Evolutionary conservation across 2,888 invertebrate species (phyloP).

Genomic region (Meiosimyza decipiens): DNA sequence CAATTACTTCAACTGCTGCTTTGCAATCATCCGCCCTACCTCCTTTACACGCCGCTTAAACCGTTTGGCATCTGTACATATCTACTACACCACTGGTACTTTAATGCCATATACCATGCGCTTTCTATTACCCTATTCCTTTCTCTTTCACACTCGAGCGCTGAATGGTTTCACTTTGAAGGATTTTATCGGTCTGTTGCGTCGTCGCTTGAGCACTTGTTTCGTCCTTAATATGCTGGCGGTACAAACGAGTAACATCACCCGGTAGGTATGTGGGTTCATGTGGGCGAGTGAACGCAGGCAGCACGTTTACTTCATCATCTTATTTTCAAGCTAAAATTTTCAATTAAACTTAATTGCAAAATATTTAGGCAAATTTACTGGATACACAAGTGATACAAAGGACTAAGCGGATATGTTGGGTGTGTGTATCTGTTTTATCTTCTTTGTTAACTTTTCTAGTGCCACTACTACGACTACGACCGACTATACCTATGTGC

Average conservation of each 20-base stretch:
- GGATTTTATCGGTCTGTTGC: conserved; percentile 25
- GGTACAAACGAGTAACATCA: background rate
- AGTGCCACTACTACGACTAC: background rate
- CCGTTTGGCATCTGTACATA: background rate
- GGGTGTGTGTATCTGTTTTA: background rate
- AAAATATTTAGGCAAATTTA: conserved; percentile 42
- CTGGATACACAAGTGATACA: background rate
- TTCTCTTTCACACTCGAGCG: background rate
- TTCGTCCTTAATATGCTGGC: background rate
- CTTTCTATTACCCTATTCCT: background rate
- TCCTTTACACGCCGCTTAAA: background rate
- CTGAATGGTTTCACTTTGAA: conserved; percentile 17
- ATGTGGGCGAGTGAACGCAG: conserved; percentile 16
- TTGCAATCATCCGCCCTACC: background rate
- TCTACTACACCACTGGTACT: background rate
- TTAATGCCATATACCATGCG: background rate
- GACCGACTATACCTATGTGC: background rate
- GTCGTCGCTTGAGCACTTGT: background rate
- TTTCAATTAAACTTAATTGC: conserved; percentile 52
- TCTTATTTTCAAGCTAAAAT: conserved; percentile 48
- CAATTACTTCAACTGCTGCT: background rate
- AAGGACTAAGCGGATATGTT: background rate
- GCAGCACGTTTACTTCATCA: conserved; percentile 46
- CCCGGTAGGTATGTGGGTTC: background rate
- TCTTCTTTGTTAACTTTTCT: background rate